Conservation (phyloP, 2,888 invertebrate genomes). For the Tenthredo amoena region DNA sequence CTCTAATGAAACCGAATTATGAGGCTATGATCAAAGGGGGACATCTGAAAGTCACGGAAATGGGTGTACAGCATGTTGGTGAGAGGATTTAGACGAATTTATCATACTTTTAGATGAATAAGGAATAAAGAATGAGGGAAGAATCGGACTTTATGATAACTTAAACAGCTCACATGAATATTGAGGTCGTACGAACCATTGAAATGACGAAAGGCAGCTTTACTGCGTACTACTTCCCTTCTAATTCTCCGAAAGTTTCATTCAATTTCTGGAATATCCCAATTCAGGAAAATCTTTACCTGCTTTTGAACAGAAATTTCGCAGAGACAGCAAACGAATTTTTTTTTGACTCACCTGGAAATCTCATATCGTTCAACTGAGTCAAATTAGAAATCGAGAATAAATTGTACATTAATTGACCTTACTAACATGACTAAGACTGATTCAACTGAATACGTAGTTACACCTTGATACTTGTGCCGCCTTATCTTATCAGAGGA, state of each 20-base stretch:
- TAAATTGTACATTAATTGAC: background rate
- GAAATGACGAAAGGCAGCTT: background rate
- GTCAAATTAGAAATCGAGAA: background rate
- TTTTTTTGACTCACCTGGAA: background rate
- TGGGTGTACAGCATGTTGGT: slow-evolving; percentile 88
- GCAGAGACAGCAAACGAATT: background rate
- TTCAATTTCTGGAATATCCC: too few species aligned
- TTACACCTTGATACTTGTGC: slow-evolving; percentile 22
- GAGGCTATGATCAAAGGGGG: slow-evolving; percentile 94
- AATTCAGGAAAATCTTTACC: background rate
- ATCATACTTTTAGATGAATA: background rate
- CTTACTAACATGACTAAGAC: background rate
- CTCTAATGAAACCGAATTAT: slow-evolving; percentile 92
- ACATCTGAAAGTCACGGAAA: slow-evolving; percentile 89
- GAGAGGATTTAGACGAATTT: slow-evolving; percentile 75
- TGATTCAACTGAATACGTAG: background rate
- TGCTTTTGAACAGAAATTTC: background rate
- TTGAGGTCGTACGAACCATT: background rate
- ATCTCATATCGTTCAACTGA: background rate
- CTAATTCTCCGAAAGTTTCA: background rate
- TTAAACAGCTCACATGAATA: background rate
- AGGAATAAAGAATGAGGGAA: background rate
- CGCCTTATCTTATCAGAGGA: slow-evolving; percentile 68
- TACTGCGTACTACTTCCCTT: background rate
- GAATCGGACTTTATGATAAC: background rate